Percentiles rank a stretch among this genome's conserved stretches.
Evolutionary conservation across 2,113 vertebrate species (phyloP).

Genomic region (Pithys albifrons): DNA sequence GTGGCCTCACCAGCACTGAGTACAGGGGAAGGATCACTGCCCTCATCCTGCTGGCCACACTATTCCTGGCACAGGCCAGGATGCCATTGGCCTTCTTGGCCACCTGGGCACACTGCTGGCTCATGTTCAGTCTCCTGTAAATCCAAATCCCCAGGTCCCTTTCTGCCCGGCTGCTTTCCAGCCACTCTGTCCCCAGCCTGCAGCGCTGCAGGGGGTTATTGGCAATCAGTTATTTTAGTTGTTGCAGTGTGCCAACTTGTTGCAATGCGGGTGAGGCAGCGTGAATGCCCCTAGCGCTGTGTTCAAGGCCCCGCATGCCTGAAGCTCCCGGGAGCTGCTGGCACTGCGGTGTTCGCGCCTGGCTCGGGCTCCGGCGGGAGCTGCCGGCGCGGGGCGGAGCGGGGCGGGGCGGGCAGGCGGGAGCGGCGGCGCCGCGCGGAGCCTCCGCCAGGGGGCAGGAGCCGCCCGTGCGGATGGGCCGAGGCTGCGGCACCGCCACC

Average conservation of each 20-base stretch:
- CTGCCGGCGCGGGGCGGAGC: not conserved
- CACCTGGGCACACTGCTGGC: too few relatives aligned
- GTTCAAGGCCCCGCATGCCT: fast-evolving
- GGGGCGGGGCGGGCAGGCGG: not conserved
- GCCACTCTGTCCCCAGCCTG: too few relatives aligned
- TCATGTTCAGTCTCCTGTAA: too few relatives aligned
- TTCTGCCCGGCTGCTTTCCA: too few relatives aligned
- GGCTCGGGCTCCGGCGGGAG: too few relatives aligned
- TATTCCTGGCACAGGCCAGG: too few relatives aligned
- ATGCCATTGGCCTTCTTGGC: too few relatives aligned
- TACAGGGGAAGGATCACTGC: too few relatives aligned
- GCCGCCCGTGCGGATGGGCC: not conserved
- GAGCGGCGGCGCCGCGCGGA: not conserved
- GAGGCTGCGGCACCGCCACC: too few relatives aligned
- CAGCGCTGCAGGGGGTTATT: not conserved
- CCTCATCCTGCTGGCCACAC: too few relatives aligned
- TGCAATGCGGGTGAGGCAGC: fast-evolving
- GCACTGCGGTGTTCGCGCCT: not conserved
- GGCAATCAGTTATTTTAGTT: not conserved
- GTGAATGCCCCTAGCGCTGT: not conserved
- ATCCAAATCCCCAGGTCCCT: too few relatives aligned
- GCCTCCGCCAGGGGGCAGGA: constrained; percentile 23
- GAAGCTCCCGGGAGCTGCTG: fast-evolving
- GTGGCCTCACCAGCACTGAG: too few relatives aligned
- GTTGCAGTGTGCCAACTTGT: not conserved